A percentile compares a stretch with the other conserved stretches of the same genome.
phyloP scores from a whole-genome alignment of 2,888 invertebrate species.

The Mimumesa dahlbomi region DNA sequence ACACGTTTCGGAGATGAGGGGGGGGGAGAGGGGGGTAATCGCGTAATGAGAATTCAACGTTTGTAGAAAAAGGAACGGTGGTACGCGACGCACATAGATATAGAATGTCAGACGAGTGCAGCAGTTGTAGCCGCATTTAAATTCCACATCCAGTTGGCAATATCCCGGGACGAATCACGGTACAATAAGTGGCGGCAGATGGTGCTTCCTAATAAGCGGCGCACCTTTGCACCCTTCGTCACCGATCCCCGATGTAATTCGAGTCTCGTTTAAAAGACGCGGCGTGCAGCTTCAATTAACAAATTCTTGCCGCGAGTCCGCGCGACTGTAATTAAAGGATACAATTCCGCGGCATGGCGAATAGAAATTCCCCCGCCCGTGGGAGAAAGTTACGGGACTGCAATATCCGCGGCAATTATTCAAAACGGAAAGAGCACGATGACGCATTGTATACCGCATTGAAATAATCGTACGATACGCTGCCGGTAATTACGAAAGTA shows the following conservation, averaged over 20 bases:
- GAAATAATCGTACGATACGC: too few species aligned
- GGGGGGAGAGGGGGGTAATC: constrained; percentile 8
- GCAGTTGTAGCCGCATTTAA: constrained; percentile 39
- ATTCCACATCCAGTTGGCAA: constrained; percentile 51
- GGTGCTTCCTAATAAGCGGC: constrained; percentile 60
- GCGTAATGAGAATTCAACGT: constrained; percentile 43
- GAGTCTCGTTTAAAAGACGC: constrained; percentile 20
- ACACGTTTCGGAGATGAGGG: neutral
- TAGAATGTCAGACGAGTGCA: constrained; percentile 13
- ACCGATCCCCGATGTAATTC: constrained; percentile 45
- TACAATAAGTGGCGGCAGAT: constrained; percentile 66
- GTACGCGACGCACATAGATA: constrained; percentile 8
- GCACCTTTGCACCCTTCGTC: constrained; percentile 44
- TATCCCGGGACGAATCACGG: constrained; percentile 54
- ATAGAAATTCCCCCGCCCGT: constrained; percentile 14
- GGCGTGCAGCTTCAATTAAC: constrained; percentile 54
- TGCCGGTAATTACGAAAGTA: too few species aligned
- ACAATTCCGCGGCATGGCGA: too few species aligned
- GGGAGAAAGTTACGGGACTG: neutral
- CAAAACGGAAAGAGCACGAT: neutral
- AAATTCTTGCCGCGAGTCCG: constrained; percentile 50
- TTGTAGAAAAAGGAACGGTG: constrained; percentile 13
- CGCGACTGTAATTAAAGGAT: constrained; percentile 38
- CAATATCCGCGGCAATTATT: constrained; percentile 5
- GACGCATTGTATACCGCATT: too few species aligned